A percentile compares a stretch with the other conserved stretches of the same genome.
These are phyloP conservation scores for Alviniconcha strummeri DNA, from an alignment of 2,888 invertebrate genomes.

Conservation along the genomic window DNA sequence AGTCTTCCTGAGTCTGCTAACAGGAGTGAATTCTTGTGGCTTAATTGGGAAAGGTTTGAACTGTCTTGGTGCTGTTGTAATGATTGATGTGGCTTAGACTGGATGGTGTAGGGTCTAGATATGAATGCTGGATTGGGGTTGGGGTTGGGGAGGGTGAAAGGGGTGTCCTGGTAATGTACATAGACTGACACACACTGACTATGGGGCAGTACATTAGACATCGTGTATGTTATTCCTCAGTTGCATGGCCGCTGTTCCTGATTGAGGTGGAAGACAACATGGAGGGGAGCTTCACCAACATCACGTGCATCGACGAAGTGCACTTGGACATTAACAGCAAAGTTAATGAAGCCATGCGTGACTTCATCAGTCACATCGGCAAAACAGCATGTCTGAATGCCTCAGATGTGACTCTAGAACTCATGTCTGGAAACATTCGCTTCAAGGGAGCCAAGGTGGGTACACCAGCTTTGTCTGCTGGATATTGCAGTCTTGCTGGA, in stretches of 20 bases:
- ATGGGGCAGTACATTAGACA: too few species aligned
- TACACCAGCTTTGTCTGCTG: not conserved
- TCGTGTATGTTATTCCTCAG: slow-evolving; percentile 17
- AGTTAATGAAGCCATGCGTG: slow-evolving; percentile 39
- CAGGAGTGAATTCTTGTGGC: too few species aligned
- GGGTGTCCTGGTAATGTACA: too few species aligned
- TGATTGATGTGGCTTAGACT: too few species aligned
- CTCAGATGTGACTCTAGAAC: slow-evolving; percentile 35
- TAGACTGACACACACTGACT: too few species aligned
- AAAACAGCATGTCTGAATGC: slow-evolving; percentile 30
- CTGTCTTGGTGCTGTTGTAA: too few species aligned
- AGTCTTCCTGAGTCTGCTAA: too few species aligned
- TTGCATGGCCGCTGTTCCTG: slow-evolving; percentile 34
- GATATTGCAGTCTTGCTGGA: not conserved
- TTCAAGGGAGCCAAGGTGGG: slow-evolving; percentile 40
- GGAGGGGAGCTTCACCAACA: slow-evolving; percentile 40
- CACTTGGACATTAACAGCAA: slow-evolving; percentile 42
- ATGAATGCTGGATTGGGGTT: too few species aligned
- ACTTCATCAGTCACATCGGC: slow-evolving; percentile 37
- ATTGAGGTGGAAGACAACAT: slow-evolving; percentile 41
- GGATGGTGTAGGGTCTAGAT: too few species aligned
- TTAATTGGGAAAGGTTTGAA: too few species aligned
- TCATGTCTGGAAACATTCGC: slow-evolving; percentile 40
- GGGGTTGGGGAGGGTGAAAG: too few species aligned
- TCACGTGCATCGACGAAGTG: slow-evolving; percentile 43